Evolutionary conservation across 23 tunicate species (phyloP).

Genomic region (Oikopleura vanhoeffeni): DNA sequence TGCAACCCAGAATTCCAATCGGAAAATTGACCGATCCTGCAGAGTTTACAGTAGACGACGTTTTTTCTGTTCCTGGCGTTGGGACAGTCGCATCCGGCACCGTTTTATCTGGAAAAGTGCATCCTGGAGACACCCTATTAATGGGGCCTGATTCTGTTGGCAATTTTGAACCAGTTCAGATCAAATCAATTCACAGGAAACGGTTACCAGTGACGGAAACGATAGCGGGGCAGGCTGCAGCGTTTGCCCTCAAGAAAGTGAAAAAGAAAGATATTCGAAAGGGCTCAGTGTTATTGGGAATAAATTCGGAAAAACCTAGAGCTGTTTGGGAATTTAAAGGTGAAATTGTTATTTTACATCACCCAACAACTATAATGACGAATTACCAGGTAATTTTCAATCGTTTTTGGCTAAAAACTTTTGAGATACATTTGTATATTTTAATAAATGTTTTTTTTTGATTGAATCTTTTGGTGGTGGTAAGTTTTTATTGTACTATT

Average conservation of each 20-base stretch:
- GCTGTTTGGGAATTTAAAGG: slow-evolving; percentile 99
- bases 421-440: too few species aligned
- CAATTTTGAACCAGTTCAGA: slow-evolving; percentile 60
- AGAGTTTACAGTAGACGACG: slow-evolving; percentile 86
- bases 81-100: slow-evolving; percentile 82
- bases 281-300: neutral
- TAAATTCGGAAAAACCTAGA: slow-evolving; percentile 19
- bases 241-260: slow-evolving; percentile 85
- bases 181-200: slow-evolving; percentile 78
- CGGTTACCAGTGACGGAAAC: slow-evolving; percentile 59
- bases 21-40: slow-evolving; percentile 22
- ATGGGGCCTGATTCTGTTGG: slow-evolving; percentile 81
- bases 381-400: slow-evolving; percentile 98
- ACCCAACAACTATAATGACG: slow-evolving; percentile 78
- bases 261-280: neutral
- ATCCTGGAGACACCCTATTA: slow-evolving; percentile 42
- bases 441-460: too few species aligned
- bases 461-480: too few species aligned
- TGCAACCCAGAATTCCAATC: slow-evolving; percentile 37
- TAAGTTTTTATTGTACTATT: too few species aligned
- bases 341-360: slow-evolving; percentile 73
- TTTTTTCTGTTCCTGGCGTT: slow-evolving; percentile 71
- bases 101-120: slow-evolving; percentile 34
- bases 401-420: too few species aligned
- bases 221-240: slow-evolving; percentile 79